These are phyloP conservation scores for Lagopus leucura DNA, from an alignment of 2,113 vertebrate genomes.

Conservation along the genomic window DNA sequence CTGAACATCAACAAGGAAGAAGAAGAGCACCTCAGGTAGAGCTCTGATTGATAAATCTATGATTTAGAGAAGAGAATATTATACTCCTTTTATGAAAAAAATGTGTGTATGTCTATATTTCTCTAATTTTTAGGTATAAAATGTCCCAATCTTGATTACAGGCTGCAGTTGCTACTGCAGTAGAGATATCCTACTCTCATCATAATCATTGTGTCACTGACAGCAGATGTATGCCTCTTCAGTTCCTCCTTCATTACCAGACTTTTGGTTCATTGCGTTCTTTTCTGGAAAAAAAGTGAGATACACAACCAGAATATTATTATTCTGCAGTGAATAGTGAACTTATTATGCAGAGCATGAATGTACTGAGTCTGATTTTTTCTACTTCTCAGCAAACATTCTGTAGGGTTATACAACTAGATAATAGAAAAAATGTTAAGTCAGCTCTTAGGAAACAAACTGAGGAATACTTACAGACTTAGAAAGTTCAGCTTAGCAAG, in stretches of 20 bases:
- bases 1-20: neutral
- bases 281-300: constrained; percentile 31
- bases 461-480: neutral
- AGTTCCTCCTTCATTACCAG: constrained; percentile 48
- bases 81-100: neutral
- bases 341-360: constrained; percentile 9
- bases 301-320: constrained; percentile 6
- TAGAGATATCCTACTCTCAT: neutral
- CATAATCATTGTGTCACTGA: neutral
- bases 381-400: constrained; percentile 39
- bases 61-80: neutral
- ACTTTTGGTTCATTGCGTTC: constrained; percentile 17
- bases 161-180: neutral
- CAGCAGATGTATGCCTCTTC: constrained; percentile 32
- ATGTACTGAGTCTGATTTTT: constrained; percentile 5
- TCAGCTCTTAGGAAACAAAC: constrained; percentile 37
- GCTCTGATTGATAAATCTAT: neutral
- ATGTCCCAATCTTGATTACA: neutral
- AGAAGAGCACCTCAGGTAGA: neutral
- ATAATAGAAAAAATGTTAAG: constrained; percentile 18
- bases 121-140: neutral
- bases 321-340: constrained; percentile 42
- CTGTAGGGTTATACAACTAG: neutral
- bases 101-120: neutral
- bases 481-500: neutral